These are phyloP conservation scores for Altica lythri DNA, from an alignment of 2,888 invertebrate genomes.

Conservation along the genomic window DNA sequence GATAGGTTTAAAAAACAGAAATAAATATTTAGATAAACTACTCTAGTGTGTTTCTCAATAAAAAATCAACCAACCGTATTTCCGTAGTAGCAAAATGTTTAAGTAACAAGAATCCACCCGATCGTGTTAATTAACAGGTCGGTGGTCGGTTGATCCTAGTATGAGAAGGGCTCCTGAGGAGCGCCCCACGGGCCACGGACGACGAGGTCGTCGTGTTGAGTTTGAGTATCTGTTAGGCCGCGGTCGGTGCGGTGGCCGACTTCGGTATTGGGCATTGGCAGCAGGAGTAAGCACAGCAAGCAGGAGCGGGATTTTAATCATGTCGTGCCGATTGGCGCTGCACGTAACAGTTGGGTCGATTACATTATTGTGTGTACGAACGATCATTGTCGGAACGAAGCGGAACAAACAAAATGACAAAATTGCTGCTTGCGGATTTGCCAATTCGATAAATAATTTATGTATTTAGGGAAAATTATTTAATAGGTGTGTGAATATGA, in stretches of 20 bases:
- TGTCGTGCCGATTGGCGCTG: conserved; percentile 34
- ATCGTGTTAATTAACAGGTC: too few relatives aligned
- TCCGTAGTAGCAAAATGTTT: too few relatives aligned
- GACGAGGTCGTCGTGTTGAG: too few relatives aligned
- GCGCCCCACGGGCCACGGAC: too few relatives aligned
- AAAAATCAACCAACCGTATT: too few relatives aligned
- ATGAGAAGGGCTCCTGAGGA: too few relatives aligned
- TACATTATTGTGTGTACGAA: conserved; percentile 34
- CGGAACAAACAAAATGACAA: conserved; percentile 39
- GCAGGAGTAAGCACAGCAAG: conserved; percentile 16
- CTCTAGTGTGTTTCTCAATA: too few relatives aligned
- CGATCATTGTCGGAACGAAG: conserved; percentile 39
- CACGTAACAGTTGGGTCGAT: conserved; percentile 39
- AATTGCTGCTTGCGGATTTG: conserved; percentile 27
- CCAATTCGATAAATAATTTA: conserved; percentile 4
- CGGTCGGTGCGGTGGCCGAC: conserved; percentile 2
- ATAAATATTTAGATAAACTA: too few relatives aligned
- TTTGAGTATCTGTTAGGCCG: neutral
- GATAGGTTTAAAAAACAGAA: too few relatives aligned
- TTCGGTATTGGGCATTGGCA: too few relatives aligned
- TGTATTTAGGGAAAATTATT: neutral
- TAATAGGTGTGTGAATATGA: neutral
- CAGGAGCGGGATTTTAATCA: conserved; percentile 30
- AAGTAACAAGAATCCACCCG: too few relatives aligned
- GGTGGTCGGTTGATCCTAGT: too few relatives aligned